phyloP scores from a whole-genome alignment of 2,113 vertebrate genomes.

The Pteronura brasiliensis region DNA sequence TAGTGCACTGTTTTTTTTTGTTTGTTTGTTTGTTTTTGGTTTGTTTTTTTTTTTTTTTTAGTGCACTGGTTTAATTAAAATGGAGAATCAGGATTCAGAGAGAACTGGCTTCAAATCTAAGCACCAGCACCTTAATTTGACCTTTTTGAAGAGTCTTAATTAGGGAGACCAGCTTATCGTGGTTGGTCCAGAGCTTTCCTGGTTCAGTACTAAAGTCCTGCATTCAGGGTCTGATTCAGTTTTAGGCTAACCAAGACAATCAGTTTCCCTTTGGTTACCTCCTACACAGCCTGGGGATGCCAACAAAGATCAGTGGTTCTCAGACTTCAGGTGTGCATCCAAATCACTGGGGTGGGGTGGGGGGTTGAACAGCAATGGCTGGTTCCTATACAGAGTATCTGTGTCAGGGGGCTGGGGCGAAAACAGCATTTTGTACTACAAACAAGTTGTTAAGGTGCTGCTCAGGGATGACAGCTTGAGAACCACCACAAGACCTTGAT shows the following conservation, averaged over 20 bases:
- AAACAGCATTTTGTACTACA: background rate
- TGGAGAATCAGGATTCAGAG: background rate
- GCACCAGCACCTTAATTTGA: background rate
- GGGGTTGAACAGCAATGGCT: too few relatives aligned
- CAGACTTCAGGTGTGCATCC: background rate
- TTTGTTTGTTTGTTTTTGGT: too few relatives aligned
- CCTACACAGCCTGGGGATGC: background rate
- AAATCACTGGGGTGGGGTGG: background rate
- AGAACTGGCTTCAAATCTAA: background rate
- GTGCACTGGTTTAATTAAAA: background rate
- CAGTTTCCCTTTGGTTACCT: background rate
- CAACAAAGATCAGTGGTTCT: background rate
- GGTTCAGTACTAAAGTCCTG: background rate
- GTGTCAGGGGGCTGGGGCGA: background rate
- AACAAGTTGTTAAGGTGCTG: background rate
- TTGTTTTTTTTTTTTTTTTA: too few relatives aligned
- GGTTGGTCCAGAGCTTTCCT: background rate
- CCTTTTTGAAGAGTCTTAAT: background rate
- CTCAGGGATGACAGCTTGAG: background rate
- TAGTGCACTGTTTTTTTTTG: fast-evolving
- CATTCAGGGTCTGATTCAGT: background rate
- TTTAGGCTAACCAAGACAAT: background rate
- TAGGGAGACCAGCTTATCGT: background rate
- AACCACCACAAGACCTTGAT: background rate
- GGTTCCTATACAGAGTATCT: too few relatives aligned